phyloP scores from a whole-genome alignment of 1,140 invertebrate species.

The Thaumetopoea pityocampa region DNA sequence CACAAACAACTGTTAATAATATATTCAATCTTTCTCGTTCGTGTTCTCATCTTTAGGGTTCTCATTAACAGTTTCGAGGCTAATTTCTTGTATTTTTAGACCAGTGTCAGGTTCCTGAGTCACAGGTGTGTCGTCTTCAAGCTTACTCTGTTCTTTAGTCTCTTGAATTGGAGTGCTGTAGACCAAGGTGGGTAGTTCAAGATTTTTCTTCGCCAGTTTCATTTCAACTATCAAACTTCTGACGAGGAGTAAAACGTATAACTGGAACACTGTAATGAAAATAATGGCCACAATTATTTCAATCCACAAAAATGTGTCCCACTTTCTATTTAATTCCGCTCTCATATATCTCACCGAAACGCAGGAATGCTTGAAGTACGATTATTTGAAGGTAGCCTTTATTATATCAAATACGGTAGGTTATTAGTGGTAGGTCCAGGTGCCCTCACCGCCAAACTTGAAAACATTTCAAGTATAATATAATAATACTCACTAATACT shows the following conservation, averaged over 20 bases:
- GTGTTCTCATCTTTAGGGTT: conserved; percentile 26
- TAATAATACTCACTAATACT: conserved; percentile 30
- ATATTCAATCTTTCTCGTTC: background rate
- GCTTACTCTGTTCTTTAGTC: conserved; percentile 3
- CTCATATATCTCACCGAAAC: too few relatives aligned
- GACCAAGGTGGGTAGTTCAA: conserved; percentile 22
- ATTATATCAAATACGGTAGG: too few relatives aligned
- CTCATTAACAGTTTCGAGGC: conserved; percentile 37
- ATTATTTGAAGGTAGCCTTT: too few relatives aligned
- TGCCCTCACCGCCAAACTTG: too few relatives aligned
- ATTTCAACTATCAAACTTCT: conserved; percentile 49
- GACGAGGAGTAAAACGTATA: conserved; percentile 43
- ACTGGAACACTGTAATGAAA: conserved; percentile 39
- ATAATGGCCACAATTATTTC: conserved; percentile 1
- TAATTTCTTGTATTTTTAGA: conserved; percentile 13
- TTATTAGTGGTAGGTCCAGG: too few relatives aligned
- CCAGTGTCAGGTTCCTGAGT: conserved; percentile 5
- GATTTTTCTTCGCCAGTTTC: conserved; percentile 6
- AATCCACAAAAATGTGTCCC: background rate
- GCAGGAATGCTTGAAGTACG: too few relatives aligned
- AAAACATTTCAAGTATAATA: too few relatives aligned
- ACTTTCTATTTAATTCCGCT: too few relatives aligned
- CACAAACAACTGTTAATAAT: background rate
- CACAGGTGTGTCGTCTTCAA: conserved; percentile 8
- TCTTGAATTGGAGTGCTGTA: conserved; percentile 17